Base-by-base conservation (phyloP, 2,797 vertebrate genomes). In the Darevskia nairensis region DNA sequence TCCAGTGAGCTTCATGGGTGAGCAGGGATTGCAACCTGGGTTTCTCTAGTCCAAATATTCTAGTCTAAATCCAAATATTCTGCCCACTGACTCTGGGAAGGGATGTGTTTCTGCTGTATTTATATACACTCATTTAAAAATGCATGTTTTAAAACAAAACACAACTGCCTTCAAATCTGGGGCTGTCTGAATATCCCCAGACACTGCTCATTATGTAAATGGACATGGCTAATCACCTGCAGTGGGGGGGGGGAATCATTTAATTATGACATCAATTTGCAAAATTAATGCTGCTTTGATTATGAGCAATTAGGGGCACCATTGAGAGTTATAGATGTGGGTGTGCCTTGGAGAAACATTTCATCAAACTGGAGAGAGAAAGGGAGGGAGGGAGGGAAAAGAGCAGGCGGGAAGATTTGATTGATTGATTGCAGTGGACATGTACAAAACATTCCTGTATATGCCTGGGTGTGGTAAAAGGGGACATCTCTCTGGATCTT, bases 401-500 rank as follows among this genome's bases (percentile, higher is more conserved):
- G 50, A 55, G 50, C 68, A 92, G 94, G 91, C 94, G 83, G 91
- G 92, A 76, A 91, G 84, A 91, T 88, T 87, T 69, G 93, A 89
- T 39, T 76, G 17, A 13, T 35, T 27, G 10, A 32, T 32, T 66
- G 10, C 92, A 91, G 89, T 50, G 81, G 27, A 23, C 93, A 95
- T 90, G 93, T 90, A 86, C 93, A 90, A 91, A 91, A 89, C 88
- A 91, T 93, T 89, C 93, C 90, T 91, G 91, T 89, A 88, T 82
- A n/a, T 87, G 84, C 79, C 7, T 93, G 88, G 92, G 92, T 94
- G 91, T 41, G 92, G 82, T 83, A 92, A 27, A 86, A 88, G 83
- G 72, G 15, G 50, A 55, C 50, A 55, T 55, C 13, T 55, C 3
- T 55, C 50, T 55, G 50, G 50, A 55, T 55, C 13, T 55, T 55